Evolutionary conservation across 1,140 invertebrate genomes (phyloP).

Genomic region (Drosophila rufa): DNA sequence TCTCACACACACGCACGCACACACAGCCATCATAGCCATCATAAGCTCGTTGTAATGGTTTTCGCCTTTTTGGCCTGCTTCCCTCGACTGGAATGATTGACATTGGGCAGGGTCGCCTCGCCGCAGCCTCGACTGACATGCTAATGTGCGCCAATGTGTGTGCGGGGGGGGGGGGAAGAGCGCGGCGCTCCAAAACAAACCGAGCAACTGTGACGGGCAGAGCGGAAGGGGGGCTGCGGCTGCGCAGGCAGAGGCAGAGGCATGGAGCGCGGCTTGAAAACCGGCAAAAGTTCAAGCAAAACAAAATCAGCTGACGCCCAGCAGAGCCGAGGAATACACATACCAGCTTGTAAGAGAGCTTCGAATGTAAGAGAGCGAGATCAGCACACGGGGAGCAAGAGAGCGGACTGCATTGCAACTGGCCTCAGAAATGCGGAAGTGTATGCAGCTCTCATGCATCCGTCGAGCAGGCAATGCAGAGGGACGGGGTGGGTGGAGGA

Average conservation of each 20-base stretch:
- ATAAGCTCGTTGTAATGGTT: slow-evolving; percentile 71
- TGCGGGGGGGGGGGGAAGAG: slow-evolving; percentile 11
- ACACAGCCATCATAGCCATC: slow-evolving; percentile 18
- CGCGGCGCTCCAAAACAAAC: slow-evolving; percentile 50
- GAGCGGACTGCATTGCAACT: slow-evolving; percentile 25
- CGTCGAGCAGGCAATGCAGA: slow-evolving; percentile 70
- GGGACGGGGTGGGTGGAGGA: not conserved
- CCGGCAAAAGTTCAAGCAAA: slow-evolving; percentile 84
- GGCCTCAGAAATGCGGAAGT: slow-evolving; percentile 78
- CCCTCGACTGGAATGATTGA: slow-evolving; percentile 69
- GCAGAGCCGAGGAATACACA: slow-evolving; percentile 19
- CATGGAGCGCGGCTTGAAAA: slow-evolving; percentile 42
- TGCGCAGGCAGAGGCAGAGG: no score
- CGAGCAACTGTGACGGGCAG: slow-evolving; percentile 18
- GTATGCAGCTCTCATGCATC: slow-evolving; percentile 59
- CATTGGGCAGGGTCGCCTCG: slow-evolving; percentile 79
- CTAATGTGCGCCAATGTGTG: slow-evolving; percentile 56
- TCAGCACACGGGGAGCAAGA: not conserved
- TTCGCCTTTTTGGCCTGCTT: slow-evolving; percentile 72
- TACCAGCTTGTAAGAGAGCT: slow-evolving; percentile 16
- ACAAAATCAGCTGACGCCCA: slow-evolving; percentile 77
- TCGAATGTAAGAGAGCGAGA: slow-evolving; percentile 5
- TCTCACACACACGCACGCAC: slow-evolving; percentile 7
- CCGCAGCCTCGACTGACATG: slow-evolving; percentile 61
- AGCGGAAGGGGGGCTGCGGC: slow-evolving; percentile 7